phyloP scores from a whole-genome alignment of 2,888 invertebrate species.

The Prenolepis imparis region DNA sequence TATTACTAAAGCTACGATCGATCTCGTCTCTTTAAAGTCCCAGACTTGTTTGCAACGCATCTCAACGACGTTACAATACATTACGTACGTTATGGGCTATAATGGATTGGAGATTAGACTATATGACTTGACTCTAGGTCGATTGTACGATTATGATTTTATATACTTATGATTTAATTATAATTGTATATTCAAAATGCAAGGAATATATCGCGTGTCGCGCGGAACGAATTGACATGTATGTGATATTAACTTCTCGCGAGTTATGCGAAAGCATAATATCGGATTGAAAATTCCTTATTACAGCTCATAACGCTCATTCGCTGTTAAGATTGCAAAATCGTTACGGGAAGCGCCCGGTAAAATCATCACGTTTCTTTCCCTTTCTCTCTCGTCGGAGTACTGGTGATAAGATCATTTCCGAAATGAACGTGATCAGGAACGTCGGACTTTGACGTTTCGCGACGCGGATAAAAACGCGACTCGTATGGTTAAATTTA shows the following conservation, averaged over 20 bases:
- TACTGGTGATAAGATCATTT: slow-evolving; percentile 18
- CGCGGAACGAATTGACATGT: slow-evolving; percentile 33
- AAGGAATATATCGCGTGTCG: neutral
- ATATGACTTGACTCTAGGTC: neutral
- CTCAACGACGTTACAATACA: slow-evolving; percentile 4
- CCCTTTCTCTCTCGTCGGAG: slow-evolving; percentile 16
- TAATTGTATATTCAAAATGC: neutral
- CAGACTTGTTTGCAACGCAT: neutral
- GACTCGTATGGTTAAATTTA: slow-evolving; percentile 41
- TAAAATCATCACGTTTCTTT: slow-evolving; percentile 37
- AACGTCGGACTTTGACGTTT: slow-evolving; percentile 16
- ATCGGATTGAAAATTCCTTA: neutral
- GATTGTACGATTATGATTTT: slow-evolving; percentile 21
- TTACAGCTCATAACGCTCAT: slow-evolving; percentile 27
- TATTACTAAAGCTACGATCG: slow-evolving; percentile 1
- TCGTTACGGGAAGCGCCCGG: neutral
- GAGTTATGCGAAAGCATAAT: neutral
- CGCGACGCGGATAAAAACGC: slow-evolving; percentile 27
- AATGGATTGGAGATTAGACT: slow-evolving; percentile 8
- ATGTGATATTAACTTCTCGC: neutral
- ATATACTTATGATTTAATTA: slow-evolving; percentile 1
- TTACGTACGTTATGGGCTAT: slow-evolving; percentile 22
- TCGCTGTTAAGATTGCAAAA: slow-evolving; percentile 25
- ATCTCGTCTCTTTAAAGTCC: slow-evolving; percentile 13
- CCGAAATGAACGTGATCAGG: slow-evolving; percentile 26